Percentiles rank a stretch among this genome's conserved stretches.
Evolutionary conservation across 2,797 vertebrate species (phyloP).

Genomic region (Triplophysa bombifrons): DNA sequence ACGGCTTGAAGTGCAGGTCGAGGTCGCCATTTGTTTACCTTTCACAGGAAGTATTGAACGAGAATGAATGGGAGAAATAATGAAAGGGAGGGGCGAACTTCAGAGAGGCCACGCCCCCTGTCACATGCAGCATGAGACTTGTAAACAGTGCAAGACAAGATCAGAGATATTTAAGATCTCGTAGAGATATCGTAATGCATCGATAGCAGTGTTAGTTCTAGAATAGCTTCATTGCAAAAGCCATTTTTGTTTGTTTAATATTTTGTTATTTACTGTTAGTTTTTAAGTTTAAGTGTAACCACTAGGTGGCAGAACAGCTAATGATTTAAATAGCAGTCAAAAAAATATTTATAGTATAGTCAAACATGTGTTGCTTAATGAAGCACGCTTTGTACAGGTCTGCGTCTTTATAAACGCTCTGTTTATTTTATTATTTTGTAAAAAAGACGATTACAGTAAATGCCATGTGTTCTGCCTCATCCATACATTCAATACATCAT

Average conservation of each 20-base stretch:
- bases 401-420: background rate
- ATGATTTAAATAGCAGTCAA: too few species aligned
- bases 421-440: background rate
- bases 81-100: background rate
- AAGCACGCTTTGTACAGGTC: background rate
- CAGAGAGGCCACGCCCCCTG: conserved; percentile 36
- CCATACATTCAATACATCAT: too few species aligned
- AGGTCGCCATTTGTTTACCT: conserved; percentile 77
- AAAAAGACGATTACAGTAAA: background rate
- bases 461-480: background rate
- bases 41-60: conserved; percentile 63
- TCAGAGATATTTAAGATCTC: background rate
- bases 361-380: background rate
- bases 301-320: conserved; percentile 41
- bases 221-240: background rate
- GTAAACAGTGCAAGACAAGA: background rate
- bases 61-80: conserved; percentile 19
- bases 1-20: conserved; percentile 49
- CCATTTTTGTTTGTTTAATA: background rate
- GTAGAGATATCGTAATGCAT: too few species aligned
- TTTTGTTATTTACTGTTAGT: background rate
- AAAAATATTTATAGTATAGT: background rate
- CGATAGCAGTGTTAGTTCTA: too few species aligned
- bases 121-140: conserved; percentile 2
- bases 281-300: background rate